Percentiles rank a stretch among this genome's conserved stretches.
These are phyloP conservation scores for Motacilla alba DNA, from an alignment of 2,113 vertebrate genomes.

Conservation along the genomic window DNA sequence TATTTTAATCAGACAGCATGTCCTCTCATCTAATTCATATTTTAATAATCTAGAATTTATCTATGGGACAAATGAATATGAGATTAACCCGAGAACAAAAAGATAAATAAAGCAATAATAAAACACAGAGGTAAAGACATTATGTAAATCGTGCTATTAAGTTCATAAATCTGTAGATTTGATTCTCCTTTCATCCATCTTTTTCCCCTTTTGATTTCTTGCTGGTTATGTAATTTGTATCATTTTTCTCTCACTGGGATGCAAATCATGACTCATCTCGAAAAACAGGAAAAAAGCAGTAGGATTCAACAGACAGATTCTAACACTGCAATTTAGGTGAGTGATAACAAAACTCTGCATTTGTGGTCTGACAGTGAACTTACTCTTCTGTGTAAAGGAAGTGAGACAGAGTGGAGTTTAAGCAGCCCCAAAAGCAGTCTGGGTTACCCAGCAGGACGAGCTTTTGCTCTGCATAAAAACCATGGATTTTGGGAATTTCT, in stretches of 20 bases:
- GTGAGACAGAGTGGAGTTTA: not conserved
- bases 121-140: not conserved
- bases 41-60: not conserved
- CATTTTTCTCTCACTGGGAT: not conserved
- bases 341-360: not conserved
- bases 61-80: not conserved
- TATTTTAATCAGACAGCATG: not conserved
- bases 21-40: not conserved
- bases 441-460: not conserved
- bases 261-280: not conserved
- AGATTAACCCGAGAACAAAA: not conserved
- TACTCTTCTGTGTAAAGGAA: not conserved
- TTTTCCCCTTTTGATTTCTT: not conserved
- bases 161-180: not conserved
- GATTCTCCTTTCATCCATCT: not conserved
- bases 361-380: not conserved
- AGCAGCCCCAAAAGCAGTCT: not conserved
- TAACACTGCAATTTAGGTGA: not conserved
- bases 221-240: not conserved
- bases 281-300: not conserved
- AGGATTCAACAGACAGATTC: not conserved
- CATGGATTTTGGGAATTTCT: not conserved
- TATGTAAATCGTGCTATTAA: not conserved
- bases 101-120: not conserved
- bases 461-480: not conserved